Conservation (phyloP, 30 jellyfish, hydroid and myxozoan species). For the Catostylus mosaicus region DNA sequence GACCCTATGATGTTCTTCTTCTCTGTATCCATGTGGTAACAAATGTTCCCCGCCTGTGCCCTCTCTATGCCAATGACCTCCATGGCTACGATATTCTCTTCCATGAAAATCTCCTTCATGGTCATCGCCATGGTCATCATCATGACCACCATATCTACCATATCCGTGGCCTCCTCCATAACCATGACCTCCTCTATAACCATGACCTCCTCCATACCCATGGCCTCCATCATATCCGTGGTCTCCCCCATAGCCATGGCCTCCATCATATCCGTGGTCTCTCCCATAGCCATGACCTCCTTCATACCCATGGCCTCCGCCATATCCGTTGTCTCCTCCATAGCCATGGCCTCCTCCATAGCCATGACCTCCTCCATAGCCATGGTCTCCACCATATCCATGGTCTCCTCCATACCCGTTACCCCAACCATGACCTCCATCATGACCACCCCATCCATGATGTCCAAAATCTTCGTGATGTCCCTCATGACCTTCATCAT, state of each 20-base stretch:
- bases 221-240: slow-evolving; percentile 1
- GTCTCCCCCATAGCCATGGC: slow-evolving; percentile 1
- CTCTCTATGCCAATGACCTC: slow-evolving; percentile 57
- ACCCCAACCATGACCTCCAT: slow-evolving; percentile 19
- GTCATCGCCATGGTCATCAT: slow-evolving; percentile 5
- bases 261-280: slow-evolving; percentile 9
- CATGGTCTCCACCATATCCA: slow-evolving; percentile 16
- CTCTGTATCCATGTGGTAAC: slow-evolving; percentile 59
- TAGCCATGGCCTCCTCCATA: slow-evolving; percentile 14
- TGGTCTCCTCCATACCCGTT: slow-evolving; percentile 6
- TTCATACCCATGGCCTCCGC: slow-evolving; percentile 4
- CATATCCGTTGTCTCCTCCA: neutral
- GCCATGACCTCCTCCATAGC: neutral
- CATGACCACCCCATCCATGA: slow-evolving; percentile 38
- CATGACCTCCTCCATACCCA: neutral
- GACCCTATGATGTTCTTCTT: slow-evolving; percentile 60
- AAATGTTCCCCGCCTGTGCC: slow-evolving; percentile 75
- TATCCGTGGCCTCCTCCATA: slow-evolving; percentile 2
- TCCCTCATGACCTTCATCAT: slow-evolving; percentile 47
- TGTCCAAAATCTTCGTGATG: slow-evolving; percentile 49
- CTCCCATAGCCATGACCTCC: slow-evolving; percentile 11
- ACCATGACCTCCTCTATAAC: slow-evolving; percentile 24
- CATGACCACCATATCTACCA: slow-evolving; percentile 4
- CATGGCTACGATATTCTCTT: slow-evolving; percentile 22
- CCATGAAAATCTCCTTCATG: slow-evolving; percentile 13